Evolutionary conservation across 2,888 invertebrate genomes (phyloP).

Genomic region (Oegoconia quadripuncta): DNA sequence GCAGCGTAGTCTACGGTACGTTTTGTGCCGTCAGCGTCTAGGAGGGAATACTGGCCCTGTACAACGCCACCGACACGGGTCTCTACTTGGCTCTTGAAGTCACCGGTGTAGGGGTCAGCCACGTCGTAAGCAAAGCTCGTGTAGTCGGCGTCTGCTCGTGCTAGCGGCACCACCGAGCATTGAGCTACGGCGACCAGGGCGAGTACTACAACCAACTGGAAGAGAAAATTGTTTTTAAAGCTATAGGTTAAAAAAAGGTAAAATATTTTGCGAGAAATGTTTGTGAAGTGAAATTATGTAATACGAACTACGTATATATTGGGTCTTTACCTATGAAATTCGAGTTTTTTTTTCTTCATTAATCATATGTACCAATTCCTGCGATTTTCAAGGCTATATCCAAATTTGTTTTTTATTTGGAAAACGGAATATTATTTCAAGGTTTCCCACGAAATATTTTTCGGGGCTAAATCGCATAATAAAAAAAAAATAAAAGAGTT

Average conservation of each 20-base stretch:
- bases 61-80: slow-evolving; percentile 74
- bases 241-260: no score
- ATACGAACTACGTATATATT: no score
- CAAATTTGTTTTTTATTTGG: no score
- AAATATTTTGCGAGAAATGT: slow-evolving; percentile 5
- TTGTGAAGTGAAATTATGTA: neutral
- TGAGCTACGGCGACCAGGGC: slow-evolving; percentile 60
- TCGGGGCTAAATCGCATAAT: no score
- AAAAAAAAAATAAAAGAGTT: no score
- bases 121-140: slow-evolving; percentile 78
- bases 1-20: slow-evolving; percentile 79
- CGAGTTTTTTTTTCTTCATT: no score
- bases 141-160: slow-evolving; percentile 71
- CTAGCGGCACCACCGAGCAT: slow-evolving; percentile 72
- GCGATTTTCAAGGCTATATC: no score
- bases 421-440: no score
- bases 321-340: no score
- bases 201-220: slow-evolving; percentile 65
- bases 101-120: slow-evolving; percentile 78
- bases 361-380: no score
- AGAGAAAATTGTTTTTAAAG: slow-evolving; percentile 16
- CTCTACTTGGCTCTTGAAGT: slow-evolving; percentile 78
- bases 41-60: slow-evolving; percentile 76
- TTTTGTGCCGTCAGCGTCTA: slow-evolving; percentile 76
- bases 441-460: no score